Base-by-base conservation (phyloP, 1,140 invertebrate genomes). In the Portunus trituberculatus region DNA sequence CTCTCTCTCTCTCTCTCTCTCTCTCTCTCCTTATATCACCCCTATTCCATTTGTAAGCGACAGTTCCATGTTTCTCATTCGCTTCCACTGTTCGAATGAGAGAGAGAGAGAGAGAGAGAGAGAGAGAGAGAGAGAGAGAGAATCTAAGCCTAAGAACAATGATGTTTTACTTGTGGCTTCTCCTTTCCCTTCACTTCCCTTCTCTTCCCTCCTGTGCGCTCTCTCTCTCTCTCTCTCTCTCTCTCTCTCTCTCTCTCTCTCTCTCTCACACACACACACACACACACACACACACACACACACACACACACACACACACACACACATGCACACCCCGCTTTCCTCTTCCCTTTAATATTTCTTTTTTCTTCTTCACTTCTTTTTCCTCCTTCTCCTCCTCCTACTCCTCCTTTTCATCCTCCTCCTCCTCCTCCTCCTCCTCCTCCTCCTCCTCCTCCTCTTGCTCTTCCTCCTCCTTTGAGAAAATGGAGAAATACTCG, bases 401-500 rank as follows among this genome's bases (percentile, higher is more conserved):
- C 59, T 25, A 4, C 59, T n/a, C 20, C 20, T 76, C 67, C 6
- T 76, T 20, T 20, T n/a, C 20, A 2, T 76, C 8, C 1, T 76
- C 25, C 67, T 76, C 52, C 52, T 59, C 52, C 52, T 59, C 16
- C 52, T 59, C 52, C 52, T 59, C 52, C 52, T 59, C 52, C 52
- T 59, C 52, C 8, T 59, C 16, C 52, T 59, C 52, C 52, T 4
- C 52, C 52, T 59, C 52, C 52, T 59, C 52, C 52, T 59, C 52
- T 10, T 59, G 52, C 52, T 59, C 52, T 20, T 59, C 52, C 52
- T 59, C 52, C 16, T 76, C 67, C 67, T 76, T 76, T n/a, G 67
- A 76, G 67, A 76, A n/a, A 76, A 76, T 76, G 67, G 67, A 76
- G n/a, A n/a, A 76, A n/a, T n/a, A n/a, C n/a, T n/a, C n/a, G n/a